Conservation (phyloP, 2,113 vertebrate species). For the Pyxicephalus adspersus region DNA sequence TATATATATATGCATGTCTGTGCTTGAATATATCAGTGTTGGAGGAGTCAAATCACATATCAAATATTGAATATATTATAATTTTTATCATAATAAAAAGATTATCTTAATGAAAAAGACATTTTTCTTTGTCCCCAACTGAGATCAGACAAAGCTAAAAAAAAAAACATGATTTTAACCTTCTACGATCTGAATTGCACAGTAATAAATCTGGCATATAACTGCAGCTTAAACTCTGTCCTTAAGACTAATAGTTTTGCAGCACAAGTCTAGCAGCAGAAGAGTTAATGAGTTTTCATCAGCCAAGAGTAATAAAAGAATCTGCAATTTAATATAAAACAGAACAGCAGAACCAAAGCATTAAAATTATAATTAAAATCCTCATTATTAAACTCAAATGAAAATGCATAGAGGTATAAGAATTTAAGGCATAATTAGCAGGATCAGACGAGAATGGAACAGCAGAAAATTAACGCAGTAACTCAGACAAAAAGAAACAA, state of each 20-base stretch:
- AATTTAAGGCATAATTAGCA: constrained; percentile 58
- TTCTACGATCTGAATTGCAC: not conserved
- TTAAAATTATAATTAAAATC: constrained; percentile 59
- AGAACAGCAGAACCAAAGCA: constrained; percentile 55
- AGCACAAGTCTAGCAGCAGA: not conserved
- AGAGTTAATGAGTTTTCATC: constrained; percentile 46
- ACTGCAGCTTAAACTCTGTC: not conserved
- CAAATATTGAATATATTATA: not conserved
- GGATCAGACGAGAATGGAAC: constrained; percentile 54
- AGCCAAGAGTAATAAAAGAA: constrained; percentile 55
- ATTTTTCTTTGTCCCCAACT: not conserved
- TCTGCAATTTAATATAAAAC: constrained; percentile 56
- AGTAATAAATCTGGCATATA: not conserved
- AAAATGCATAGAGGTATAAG: constrained; percentile 56
- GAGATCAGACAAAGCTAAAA: not conserved
- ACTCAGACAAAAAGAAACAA: constrained; percentile 49
- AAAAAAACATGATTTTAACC: not conserved
- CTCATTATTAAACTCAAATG: constrained; percentile 58
- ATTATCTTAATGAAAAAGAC: constrained; percentile 9
- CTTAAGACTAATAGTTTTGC: constrained; percentile 9
- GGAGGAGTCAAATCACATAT: no score
- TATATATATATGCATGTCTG: not conserved
- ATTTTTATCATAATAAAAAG: not conserved
- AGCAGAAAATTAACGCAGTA: constrained; percentile 55
- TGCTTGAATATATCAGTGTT: no score